phyloP scores from a whole-genome alignment of 2,797 vertebrate species.

The Pteronotus mesoamericanus region DNA sequence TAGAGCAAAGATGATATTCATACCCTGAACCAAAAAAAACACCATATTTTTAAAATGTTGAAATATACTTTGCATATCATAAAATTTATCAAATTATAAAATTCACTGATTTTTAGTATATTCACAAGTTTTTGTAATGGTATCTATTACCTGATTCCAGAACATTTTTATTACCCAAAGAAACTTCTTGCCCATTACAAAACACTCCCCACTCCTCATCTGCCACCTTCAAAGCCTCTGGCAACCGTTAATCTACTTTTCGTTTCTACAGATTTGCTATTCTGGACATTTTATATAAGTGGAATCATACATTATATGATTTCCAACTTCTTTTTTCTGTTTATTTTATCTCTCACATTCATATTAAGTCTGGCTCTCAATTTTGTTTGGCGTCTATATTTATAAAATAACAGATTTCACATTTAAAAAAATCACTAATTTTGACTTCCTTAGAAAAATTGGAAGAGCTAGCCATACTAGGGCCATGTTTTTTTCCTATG shows the following conservation, averaged over 20 bases:
- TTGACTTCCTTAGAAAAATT: neutral
- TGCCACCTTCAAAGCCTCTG: neutral
- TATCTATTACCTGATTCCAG: neutral
- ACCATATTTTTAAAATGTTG: neutral
- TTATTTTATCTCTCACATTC: neutral
- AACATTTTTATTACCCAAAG: neutral
- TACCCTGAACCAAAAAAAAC: neutral
- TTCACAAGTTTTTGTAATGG: neutral
- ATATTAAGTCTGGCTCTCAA: neutral
- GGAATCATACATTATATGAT: neutral
- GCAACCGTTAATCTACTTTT: neutral
- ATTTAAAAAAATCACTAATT: neutral
- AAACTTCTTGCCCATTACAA: neutral
- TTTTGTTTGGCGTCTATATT: conserved; percentile 4
- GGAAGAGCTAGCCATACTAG: neutral
- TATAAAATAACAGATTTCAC: neutral
- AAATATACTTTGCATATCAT: neutral
- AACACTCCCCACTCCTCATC: neutral
- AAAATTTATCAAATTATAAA: neutral
- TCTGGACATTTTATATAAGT: neutral
- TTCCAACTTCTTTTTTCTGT: neutral
- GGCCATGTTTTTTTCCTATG: neutral
- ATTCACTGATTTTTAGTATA: neutral
- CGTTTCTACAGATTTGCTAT: neutral
- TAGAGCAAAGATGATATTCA: neutral